Evolutionary conservation across 2,113 vertebrate genomes (phyloP), one percentile per base, ranked within the genome.

Genomic region (Caretta caretta): DNA sequence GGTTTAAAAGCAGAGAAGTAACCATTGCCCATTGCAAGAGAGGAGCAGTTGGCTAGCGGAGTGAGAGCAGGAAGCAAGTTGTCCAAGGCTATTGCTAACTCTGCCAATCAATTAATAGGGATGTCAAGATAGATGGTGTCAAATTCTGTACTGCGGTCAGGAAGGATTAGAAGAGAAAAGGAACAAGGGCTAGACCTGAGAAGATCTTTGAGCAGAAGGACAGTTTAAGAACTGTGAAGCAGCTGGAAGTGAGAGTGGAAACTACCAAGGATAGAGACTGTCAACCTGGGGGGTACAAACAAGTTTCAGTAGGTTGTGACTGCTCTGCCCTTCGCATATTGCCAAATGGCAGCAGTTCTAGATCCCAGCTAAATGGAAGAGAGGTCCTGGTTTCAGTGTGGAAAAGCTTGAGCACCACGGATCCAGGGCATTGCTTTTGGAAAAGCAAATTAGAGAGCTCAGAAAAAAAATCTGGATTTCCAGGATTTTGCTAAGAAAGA

Each of bases 121-220:
- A 72, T 65, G 11, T 1, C 85, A 81, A 72, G 13, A 49, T 10
- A 75, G 35, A 19, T 65, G 5, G 2, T n/a, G 29, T n/a, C 14
- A 19, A 19, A 42, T 25, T 27, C 48, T 42, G 13, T 46, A 91
- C 48, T 5, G 16, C 69, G n/a, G 3, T 13, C 38, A 56, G 80
- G 49, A 90, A 11, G 13, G 89, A 56, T 25, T 62, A 46, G 46
- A 59, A 65, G 57, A 62, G 22, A 90, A 81, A 84, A 1, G 1
- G 6, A 5, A 83, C 1, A 46, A 87, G 65, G 5, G 2, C 42
- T 0, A 22, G 6, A 29, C 9, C 3, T 56, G 24, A 0, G 0
- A 86, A 88, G 24, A 88, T 1, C 5, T 84, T 84, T 46, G 25
- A 78, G 38, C 42, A 48, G 42, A 48, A 84, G 90, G 89, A 65